phyloP scores from a whole-genome alignment of 1,140 invertebrate species.

The Frieseomelitta varia region DNA sequence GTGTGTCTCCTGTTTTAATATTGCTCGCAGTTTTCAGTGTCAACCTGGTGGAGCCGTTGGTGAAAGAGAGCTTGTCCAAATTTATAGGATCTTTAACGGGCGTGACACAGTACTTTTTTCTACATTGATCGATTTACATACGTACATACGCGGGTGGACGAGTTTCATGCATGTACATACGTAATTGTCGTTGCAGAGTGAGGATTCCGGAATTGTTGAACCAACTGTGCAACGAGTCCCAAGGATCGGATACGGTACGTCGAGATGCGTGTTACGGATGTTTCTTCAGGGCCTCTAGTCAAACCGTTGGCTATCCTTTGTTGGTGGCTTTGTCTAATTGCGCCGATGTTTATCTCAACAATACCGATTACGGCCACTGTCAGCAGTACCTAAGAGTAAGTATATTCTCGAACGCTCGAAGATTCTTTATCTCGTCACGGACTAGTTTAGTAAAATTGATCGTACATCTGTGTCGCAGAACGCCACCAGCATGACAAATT shows the following conservation, averaged over 20 bases:
- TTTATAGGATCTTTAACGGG: constrained; percentile 55
- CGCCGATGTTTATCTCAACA: constrained; percentile 70
- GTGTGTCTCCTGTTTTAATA: constrained; percentile 22
- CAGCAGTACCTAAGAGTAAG: constrained; percentile 70
- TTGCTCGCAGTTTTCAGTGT: constrained; percentile 34
- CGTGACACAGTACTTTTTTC: constrained; percentile 54
- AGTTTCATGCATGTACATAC: background rate
- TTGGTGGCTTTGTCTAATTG: constrained; percentile 70
- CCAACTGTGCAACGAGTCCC: constrained; percentile 74
- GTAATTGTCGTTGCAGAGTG: constrained; percentile 58
- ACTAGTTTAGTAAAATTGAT: background rate
- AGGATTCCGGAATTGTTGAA: constrained; percentile 72
- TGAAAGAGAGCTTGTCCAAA: constrained; percentile 62
- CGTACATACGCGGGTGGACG: background rate
- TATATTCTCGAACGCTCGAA: background rate
- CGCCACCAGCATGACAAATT: constrained; percentile 54
- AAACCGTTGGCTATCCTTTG: constrained; percentile 67
- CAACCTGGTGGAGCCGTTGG: constrained; percentile 41
- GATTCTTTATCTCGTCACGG: background rate
- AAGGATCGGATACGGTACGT: constrained; percentile 54
- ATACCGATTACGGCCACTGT: constrained; percentile 72
- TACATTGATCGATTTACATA: background rate
- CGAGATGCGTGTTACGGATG: constrained; percentile 77
- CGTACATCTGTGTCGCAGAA: constrained; percentile 62
- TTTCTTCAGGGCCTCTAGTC: constrained; percentile 70